A percentile compares a stretch with the other conserved stretches of the same genome.
Conservation (phyloP, 2,888 invertebrate species). For the Andrena trimmerana region DNA sequence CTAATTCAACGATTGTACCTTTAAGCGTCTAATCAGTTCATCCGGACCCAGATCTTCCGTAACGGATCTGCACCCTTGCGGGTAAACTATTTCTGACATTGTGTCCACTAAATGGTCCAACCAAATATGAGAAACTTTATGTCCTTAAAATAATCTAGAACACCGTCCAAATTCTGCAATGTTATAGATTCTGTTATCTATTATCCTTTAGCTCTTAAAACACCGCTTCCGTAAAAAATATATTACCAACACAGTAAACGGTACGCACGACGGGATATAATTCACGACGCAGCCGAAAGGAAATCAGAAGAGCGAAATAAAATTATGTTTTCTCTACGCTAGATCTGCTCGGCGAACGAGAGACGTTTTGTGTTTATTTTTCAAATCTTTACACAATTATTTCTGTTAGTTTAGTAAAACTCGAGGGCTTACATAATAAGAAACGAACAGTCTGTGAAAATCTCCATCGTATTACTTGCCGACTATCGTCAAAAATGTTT, state of each 20-base stretch:
- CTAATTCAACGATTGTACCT: constrained; percentile 87
- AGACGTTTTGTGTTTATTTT: too few species aligned
- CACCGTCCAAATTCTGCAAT: constrained; percentile 83
- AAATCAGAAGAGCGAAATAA: too few species aligned
- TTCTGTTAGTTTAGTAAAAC: too few species aligned
- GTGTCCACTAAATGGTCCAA: constrained; percentile 77
- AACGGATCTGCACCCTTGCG: constrained; percentile 97
- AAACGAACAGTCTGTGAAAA: too few species aligned
- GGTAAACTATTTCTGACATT: constrained; percentile 96
- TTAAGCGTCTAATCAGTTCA: constrained; percentile 96
- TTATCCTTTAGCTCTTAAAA: neutral
- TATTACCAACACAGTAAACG: neutral
- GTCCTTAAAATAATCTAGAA: constrained; percentile 79
- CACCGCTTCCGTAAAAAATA: neutral
- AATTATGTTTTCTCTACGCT: too few species aligned
- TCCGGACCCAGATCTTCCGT: constrained; percentile 98
- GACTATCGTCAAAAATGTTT: too few species aligned
- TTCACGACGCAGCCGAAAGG: too few species aligned
- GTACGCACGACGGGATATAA: neutral
- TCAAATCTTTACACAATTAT: too few species aligned
- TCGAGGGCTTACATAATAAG: too few species aligned
- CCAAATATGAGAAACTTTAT: constrained; percentile 59
- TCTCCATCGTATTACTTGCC: too few species aligned
- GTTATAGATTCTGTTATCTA: constrained; percentile 26
- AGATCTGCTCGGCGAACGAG: too few species aligned